A percentile compares a stretch with the other conserved stretches of the same genome.
phyloP scores from a whole-genome alignment of 2,797 vertebrate genomes.

The Synanceia verrucosa region DNA sequence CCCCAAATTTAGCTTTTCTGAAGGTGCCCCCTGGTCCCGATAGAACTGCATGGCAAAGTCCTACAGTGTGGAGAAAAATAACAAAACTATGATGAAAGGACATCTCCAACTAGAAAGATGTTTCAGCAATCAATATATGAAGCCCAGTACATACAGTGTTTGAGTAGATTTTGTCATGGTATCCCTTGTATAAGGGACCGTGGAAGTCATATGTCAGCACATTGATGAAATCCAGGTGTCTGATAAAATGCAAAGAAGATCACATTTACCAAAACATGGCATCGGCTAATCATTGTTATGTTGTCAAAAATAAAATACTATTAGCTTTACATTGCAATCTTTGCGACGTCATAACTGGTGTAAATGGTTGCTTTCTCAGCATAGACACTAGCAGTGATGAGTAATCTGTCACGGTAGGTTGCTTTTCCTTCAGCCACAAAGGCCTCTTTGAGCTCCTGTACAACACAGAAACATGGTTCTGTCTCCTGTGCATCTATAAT shows the following conservation, averaged over 20 bases:
- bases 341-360: conserved; percentile 73
- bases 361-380: conserved; percentile 58
- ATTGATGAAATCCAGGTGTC: conserved; percentile 80
- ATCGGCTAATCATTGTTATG: not conserved
- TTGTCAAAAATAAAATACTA: not conserved
- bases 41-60: conserved; percentile 81
- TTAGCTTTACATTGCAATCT: conserved; percentile 65
- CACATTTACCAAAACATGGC: not conserved
- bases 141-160: conserved; percentile 68
- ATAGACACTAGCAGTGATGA: conserved; percentile 75
- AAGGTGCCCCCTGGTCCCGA: conserved; percentile 70
- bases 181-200: conserved; percentile 69
- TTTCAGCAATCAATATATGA: not conserved
- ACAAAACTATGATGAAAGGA: not conserved
- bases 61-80: conserved; percentile 37
- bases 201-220: conserved; percentile 83
- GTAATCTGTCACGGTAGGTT: conserved; percentile 40
- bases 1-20: conserved; percentile 80
- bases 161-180: conserved; percentile 59
- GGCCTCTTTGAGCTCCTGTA: conserved; percentile 71
- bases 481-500: not conserved
- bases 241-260: conserved; percentile 37
- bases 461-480: not conserved
- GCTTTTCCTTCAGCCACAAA: conserved; percentile 56
- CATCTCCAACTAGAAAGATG: not conserved